These are phyloP conservation scores for Phallusia fumigata DNA, from an alignment of 23 tunicate genomes.

Conservation along the genomic window DNA sequence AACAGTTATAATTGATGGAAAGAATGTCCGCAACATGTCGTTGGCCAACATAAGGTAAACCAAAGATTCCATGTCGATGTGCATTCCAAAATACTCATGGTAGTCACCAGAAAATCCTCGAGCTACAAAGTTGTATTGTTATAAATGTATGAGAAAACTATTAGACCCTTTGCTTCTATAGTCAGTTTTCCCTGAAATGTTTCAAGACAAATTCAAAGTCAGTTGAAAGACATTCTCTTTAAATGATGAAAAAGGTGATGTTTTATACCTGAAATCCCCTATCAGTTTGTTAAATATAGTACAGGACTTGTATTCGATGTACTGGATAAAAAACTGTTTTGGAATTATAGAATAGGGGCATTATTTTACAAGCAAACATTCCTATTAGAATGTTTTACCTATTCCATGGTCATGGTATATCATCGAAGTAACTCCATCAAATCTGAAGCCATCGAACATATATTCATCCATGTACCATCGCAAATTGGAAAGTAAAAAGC, in stretches of 20 bases:
- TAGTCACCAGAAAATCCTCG: slow-evolving; percentile 94
- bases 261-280: too few species aligned
- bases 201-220: too few species aligned
- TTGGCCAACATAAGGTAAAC: slow-evolving; percentile 89
- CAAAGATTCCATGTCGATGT: slow-evolving; percentile 87
- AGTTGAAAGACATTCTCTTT: too few species aligned
- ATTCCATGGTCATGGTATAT: slow-evolving; percentile 97
- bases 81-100: slow-evolving; percentile 91
- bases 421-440: slow-evolving; percentile 98
- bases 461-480: slow-evolving; percentile 84
- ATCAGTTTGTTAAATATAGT: too few species aligned
- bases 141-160: too few species aligned
- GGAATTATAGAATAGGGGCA: too few species aligned
- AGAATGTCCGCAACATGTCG: slow-evolving; percentile 58
- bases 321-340: too few species aligned
- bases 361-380: too few species aligned
- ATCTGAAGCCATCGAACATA: slow-evolving; percentile 93
- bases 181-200: too few species aligned
- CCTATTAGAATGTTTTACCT: slow-evolving; percentile 11
- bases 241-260: too few species aligned
- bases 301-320: too few species aligned
- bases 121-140: slow-evolving; percentile 12
- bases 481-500: slow-evolving; percentile 88
- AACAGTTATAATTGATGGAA: slow-evolving; percentile 73
- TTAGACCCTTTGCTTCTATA: too few species aligned